Evolutionary conservation across 1,140 invertebrate genomes (phyloP).

Genomic region (Zaprionus inermis): DNA sequence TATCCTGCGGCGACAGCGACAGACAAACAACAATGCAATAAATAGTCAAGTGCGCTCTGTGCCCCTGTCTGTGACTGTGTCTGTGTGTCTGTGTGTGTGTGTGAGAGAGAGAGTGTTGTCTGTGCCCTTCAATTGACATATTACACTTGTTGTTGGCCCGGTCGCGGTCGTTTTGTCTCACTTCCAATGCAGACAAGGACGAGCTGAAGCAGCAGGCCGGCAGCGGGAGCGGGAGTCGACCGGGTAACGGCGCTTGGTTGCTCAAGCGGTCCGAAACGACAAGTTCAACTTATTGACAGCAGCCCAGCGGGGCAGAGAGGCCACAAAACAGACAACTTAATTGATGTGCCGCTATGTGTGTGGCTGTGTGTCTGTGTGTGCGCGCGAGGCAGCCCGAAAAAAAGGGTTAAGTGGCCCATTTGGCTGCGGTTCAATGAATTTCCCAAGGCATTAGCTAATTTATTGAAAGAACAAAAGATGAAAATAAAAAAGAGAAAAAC

Average conservation of each 20-base stretch:
- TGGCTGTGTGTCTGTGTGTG: constrained; percentile 15
- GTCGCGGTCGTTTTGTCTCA: constrained; percentile 63
- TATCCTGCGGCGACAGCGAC: constrained; percentile 75
- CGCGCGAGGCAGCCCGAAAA: constrained; percentile 11
- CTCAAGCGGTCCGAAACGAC: constrained; percentile 55
- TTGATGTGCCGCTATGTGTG: constrained; percentile 55
- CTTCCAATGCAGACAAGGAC: constrained; percentile 41
- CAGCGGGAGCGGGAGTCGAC: neutral
- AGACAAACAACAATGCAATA: constrained; percentile 75
- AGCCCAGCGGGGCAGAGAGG: constrained; percentile 10
- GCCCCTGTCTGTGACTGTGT: constrained; percentile 26
- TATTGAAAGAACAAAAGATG: constrained; percentile 41
- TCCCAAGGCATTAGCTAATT: constrained; percentile 55
- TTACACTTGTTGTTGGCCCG: constrained; percentile 73
- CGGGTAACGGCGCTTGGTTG: constrained; percentile 47
- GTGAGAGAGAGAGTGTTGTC: constrained; percentile 16
- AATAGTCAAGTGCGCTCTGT: constrained; percentile 64
- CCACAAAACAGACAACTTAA: constrained; percentile 40
- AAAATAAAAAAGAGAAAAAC: neutral
- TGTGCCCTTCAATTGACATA: constrained; percentile 81
- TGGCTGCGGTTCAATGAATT: constrained; percentile 66
- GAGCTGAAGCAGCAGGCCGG: neutral
- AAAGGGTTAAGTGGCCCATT: constrained; percentile 75
- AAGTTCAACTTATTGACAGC: constrained; percentile 72
- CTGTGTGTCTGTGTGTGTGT: constrained; percentile 24